Base-by-base conservation (phyloP, 2,888 invertebrate species). In the Cryptosula pallasiana region DNA sequence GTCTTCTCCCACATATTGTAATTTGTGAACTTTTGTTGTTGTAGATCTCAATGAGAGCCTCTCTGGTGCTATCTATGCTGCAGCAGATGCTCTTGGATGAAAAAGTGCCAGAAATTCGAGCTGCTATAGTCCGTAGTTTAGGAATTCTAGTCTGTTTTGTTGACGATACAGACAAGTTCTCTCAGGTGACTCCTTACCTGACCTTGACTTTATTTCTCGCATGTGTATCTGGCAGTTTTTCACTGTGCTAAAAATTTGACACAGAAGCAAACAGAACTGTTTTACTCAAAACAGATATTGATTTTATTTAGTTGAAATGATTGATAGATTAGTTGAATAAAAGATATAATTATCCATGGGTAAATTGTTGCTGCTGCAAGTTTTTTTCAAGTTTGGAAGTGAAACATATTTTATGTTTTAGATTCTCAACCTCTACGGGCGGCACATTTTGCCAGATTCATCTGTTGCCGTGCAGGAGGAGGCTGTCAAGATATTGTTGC, bases 11-110 rank as follows among this genome's bases (percentile, higher is more conserved):
- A n/a, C n/a, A n/a, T n/a, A n/a, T n/a, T n/a, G n/a, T n/a, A n/a
- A n/a, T n/a, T n/a, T n/a, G n/a, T n/a, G n/a, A n/a, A n/a, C n/a
- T n/a, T n/a, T n/a, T n/a, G n/a, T n/a, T n/a, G 73, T 82, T 84
- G 35, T 80, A 88, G 86, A 87, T 87, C 78, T 87, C 88, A 55
- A 88, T 90, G 55, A 85, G 90, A 54, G 89, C 90, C 78, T 91
- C 90, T 0, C 82, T 91, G 36, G 87, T 91, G 80, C 84, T 91
- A 69, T 90, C 90, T 16, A 90, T 91, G 88, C 83, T 91, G 54
- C 89, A 90, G 78, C 91, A 91, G 85, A 88, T 91, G 88, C 81
- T 90, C 72, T 81, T 86, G 35, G 90, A 90, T 76, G 91, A 91
- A 78, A 88, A 88, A 76, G 89, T 89, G 76, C 87, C 89, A 32